Base-by-base conservation (phyloP, 2,888 invertebrate species). In the Platycheirus rosarum region DNA sequence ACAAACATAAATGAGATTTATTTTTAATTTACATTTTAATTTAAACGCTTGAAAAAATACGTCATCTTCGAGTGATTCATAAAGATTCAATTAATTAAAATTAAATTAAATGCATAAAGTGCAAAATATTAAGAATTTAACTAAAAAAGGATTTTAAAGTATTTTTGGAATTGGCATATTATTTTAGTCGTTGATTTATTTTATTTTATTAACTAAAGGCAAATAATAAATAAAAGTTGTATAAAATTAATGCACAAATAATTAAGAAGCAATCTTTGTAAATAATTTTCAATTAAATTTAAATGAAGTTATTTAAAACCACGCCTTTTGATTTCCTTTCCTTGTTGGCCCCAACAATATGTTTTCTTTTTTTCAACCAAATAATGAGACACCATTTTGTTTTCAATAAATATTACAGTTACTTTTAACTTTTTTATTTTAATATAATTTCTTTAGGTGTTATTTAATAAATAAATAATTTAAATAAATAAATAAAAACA, bases 371-470 rank as follows among this genome's bases (percentile, higher is more conserved):
- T 63, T 60, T 49, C 42, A 20, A 51, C 49, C 78, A 7, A 32
- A 32, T 32, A 85, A 85, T 86, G 85, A 86, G 85, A 86, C 86
- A 78, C 85, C 84, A 35, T 46, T n/a, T n/a, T 63, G 66, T 53
- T 80, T 85, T 82, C 37, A 55, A 77, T 75, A 78, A 80, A 84
- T 74, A 85, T 76, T 84, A 80, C 69, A 85, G 78, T 77, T 84
- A 84, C 75, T 80, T 84, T 84, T 70, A 60, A 60, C 71, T 84
- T 66, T 77, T 84, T 76, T 77, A 48, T 55, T 76, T 53, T 74
- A 37, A 42, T 26, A 26, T 13, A 60, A 46, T 53, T 60, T 23
- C n/a, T 53, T 68, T 71, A 71, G 53, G 68, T 32, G 29, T 46
- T 60, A 66, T 71, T 79, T 16, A 73, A 76, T 75, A 77, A 79